These are phyloP conservation scores for Ornithoptera alexandrae DNA, from an alignment of 2,888 invertebrate species.

Conservation along the genomic window DNA sequence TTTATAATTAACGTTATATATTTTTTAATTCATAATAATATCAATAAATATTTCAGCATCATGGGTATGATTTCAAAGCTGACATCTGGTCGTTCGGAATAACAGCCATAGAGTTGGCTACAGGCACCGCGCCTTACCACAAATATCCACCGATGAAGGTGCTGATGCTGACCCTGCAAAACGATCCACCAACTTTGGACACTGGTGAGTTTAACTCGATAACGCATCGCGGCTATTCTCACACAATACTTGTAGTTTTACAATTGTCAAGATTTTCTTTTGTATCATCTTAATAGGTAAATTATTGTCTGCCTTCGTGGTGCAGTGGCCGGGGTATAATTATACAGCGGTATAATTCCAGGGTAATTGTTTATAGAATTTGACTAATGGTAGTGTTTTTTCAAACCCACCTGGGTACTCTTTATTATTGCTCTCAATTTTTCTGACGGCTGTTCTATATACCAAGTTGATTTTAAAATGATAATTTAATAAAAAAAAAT, in stretches of 20 bases:
- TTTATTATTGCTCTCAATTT: background rate
- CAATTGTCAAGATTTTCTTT: too few relatives aligned
- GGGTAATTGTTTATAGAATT: too few relatives aligned
- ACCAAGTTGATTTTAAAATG: too few relatives aligned
- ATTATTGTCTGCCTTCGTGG: too few relatives aligned
- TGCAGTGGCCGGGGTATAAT: too few relatives aligned
- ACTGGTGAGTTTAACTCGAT: constrained; percentile 76
- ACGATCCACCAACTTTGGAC: constrained; percentile 98
- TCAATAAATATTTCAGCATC: constrained; percentile 79
- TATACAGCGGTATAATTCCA: too few relatives aligned
- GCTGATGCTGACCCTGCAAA: constrained; percentile 97
- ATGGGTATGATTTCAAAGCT: constrained; percentile 99
- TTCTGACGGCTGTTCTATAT: background rate
- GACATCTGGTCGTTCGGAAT: constrained; percentile 91
- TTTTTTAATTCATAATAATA: background rate
- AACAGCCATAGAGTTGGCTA: constrained; percentile 99
- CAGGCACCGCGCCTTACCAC: constrained; percentile 98
- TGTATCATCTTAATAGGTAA: too few relatives aligned
- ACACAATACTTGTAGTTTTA: too few relatives aligned
- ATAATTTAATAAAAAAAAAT: too few relatives aligned
- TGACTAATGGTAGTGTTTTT: too few relatives aligned
- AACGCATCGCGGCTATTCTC: too few relatives aligned
- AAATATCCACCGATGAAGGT: constrained; percentile 99
- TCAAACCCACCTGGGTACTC: too few relatives aligned
- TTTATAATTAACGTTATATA: background rate